Evolutionary conservation across 2,797 vertebrate species (phyloP).

Genomic region (Spheniscus humboldti): DNA sequence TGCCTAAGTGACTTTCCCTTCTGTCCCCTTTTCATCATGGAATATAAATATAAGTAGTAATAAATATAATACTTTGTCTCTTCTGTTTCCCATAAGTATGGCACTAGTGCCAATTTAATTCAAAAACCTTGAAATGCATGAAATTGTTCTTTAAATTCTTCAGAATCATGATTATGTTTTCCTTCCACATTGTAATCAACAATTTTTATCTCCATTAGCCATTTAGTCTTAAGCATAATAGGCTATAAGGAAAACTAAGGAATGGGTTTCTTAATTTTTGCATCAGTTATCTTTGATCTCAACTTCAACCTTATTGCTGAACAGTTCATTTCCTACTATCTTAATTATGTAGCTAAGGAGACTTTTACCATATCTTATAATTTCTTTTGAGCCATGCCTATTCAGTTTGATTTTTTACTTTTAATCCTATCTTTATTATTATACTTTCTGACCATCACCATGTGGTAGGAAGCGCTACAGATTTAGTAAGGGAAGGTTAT

Average conservation of each 20-base stretch:
- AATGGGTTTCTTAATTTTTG: background rate
- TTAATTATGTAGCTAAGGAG: background rate
- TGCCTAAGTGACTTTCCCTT: background rate
- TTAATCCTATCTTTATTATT: background rate
- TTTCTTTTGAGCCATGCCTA: background rate
- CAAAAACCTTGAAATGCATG: background rate
- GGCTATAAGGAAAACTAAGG: background rate
- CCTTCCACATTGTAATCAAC: background rate
- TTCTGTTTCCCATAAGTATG: background rate
- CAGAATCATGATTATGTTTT: background rate
- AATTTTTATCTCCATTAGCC: background rate
- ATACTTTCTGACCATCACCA: background rate
- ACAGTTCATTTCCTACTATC: background rate
- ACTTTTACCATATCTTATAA: background rate
- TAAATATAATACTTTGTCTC: background rate
- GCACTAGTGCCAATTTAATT: background rate
- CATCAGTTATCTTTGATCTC: background rate
- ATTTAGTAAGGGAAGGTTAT: background rate
- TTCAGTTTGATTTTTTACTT: background rate
- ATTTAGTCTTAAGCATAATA: background rate
- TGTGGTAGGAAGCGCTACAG: background rate
- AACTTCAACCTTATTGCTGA: background rate
- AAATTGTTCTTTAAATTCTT: background rate
- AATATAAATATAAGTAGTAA: background rate
- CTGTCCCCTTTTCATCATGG: background rate